Conservation (phyloP, 2,888 invertebrate species). For the Geophilus truncorum region DNA sequence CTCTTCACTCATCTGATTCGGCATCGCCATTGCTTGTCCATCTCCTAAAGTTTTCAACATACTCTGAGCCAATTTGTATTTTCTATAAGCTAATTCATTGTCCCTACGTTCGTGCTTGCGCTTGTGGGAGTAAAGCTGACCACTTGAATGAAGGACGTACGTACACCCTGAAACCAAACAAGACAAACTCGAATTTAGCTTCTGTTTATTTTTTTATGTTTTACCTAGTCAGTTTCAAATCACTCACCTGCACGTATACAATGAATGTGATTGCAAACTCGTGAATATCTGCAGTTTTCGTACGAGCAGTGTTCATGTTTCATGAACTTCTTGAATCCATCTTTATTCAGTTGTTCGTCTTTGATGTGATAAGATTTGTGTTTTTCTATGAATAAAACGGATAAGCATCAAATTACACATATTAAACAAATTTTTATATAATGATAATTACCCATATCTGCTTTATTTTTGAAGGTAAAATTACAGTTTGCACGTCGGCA, state of each 20-base stretch:
- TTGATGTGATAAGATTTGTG: slow-evolving; percentile 98
- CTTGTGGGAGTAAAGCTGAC: slow-evolving; percentile 94
- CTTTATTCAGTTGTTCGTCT: slow-evolving; percentile 88
- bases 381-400: slow-evolving; percentile 67
- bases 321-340: slow-evolving; percentile 98
- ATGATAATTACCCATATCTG: slow-evolving; percentile 86
- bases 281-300: slow-evolving; percentile 85
- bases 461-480: slow-evolving; percentile 97
- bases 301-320: slow-evolving; percentile 92
- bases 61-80: slow-evolving; percentile 60
- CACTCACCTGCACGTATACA: slow-evolving; percentile 67
- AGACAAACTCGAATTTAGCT: not conserved
- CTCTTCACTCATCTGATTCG: slow-evolving; percentile 33
- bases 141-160: slow-evolving; percentile 93
- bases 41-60: slow-evolving; percentile 50
- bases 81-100: slow-evolving; percentile 80
- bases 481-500: slow-evolving; percentile 85
- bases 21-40: slow-evolving; percentile 34
- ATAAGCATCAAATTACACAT: not conserved
- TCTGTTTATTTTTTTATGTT: not conserved
- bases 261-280: slow-evolving; percentile 96
- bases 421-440: too few relatives aligned
- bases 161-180: slow-evolving; percentile 62
- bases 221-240: not conserved
- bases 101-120: slow-evolving; percentile 94